Base-by-base conservation (phyloP, 2,888 invertebrate genomes). In the Incurvaria masculella region DNA sequence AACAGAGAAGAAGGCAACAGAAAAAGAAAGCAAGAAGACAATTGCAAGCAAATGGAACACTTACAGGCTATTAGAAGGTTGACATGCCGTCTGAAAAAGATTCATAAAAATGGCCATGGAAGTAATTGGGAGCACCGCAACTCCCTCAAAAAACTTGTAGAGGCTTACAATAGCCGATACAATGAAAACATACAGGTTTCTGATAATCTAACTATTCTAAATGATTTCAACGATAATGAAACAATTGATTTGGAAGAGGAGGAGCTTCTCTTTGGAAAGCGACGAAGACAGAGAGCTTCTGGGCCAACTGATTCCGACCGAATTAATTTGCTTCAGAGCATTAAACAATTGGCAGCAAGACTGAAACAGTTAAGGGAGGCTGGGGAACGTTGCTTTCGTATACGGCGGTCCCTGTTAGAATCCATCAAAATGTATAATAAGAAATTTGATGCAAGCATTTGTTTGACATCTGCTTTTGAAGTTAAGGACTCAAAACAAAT, bases 401-500 rank as follows among this genome's bases (percentile, higher is more conserved):
- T 72, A 47, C 65, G 65, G 50, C 61, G 75, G 57, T 65, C 68
- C 1, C 63, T 78, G 11, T 67, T 68, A 2, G 67, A 62, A 49
- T 60, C 71, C 6, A 55, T 78, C 2, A 72, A 66, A 60, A 66
- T 61, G 2, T 76, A 72, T 43, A 78, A 78, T 49, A 64, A 65
- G 51, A 62, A 64, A 2, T 73, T 68, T 49, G 62, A 69, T 46
- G 65, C 70, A 1, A 72, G 74, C 51, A 57, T 74, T 42, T 65
- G 66, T 50, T 43, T 72, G n/a, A 63, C 62, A 47, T 52, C 53
- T 5, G 58, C 62, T 49, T 66, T 60, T 47, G 65, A 71, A 54
- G 45, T 78, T 2, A 51, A 65, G 16, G 65, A 74, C 52, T 63
- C 59, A 42, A 64, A 59, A 21, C 59, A 60, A 27, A 66, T 75